These are phyloP conservation scores for Fistularia tabacaria DNA, from an alignment of 2,797 vertebrate species.

Conservation along the genomic window DNA sequence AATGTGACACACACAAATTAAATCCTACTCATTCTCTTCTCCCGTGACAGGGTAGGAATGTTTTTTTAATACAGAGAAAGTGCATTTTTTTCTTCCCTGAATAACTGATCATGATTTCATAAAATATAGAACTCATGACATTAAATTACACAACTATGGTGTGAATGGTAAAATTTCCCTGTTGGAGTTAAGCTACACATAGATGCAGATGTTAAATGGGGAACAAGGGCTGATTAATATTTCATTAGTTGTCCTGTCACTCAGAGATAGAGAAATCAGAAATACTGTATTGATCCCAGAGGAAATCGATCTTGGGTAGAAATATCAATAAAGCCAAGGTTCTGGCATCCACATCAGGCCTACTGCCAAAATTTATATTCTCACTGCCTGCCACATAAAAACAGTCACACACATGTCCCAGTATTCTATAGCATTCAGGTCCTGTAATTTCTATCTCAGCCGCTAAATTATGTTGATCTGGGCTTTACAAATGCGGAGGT, in stretches of 20 bases:
- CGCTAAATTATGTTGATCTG: too few species aligned
- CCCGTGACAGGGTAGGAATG: too few species aligned
- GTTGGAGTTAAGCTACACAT: neutral
- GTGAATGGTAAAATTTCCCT: constrained; percentile 2
- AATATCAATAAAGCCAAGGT: constrained; percentile 32
- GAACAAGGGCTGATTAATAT: constrained; percentile 26
- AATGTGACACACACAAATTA: too few species aligned
- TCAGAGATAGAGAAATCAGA: constrained; percentile 1
- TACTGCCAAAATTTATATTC: constrained; percentile 4
- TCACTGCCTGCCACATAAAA: neutral
- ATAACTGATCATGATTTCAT: too few species aligned
- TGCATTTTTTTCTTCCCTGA: too few species aligned
- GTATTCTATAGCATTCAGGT: too few species aligned
- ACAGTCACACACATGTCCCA: neutral
- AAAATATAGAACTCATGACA: too few species aligned
- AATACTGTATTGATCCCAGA: too few species aligned
- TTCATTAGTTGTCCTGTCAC: constrained; percentile 30
- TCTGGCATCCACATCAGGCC: neutral
- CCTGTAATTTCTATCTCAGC: too few species aligned
- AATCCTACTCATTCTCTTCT: too few species aligned
- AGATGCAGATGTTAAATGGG: neutral
- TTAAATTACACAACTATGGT: neutral
- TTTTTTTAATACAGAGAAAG: too few species aligned
- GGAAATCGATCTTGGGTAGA: constrained; percentile 7
- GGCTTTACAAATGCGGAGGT: too few species aligned